phyloP scores from a whole-genome alignment of 2,888 invertebrate species.

The Hydraecia micacea region DNA sequence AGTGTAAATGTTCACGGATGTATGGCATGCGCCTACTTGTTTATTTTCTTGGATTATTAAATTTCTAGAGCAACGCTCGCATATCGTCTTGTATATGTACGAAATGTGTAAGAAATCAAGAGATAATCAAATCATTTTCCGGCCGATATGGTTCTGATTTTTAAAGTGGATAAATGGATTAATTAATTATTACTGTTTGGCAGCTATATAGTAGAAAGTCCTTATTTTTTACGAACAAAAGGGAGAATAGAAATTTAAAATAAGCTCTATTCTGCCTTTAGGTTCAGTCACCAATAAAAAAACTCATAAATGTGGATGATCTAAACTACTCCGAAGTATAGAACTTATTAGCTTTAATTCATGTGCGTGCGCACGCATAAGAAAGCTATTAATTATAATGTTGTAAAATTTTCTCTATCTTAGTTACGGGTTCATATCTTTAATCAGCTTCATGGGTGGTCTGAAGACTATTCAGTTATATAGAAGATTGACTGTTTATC shows the following conservation, averaged over 20 bases:
- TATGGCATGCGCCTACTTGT: conserved; percentile 22
- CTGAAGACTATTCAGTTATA: conserved; percentile 9
- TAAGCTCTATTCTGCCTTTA: neutral
- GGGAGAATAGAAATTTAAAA: neutral
- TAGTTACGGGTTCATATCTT: conserved; percentile 30
- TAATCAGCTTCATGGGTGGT: conserved; percentile 45
- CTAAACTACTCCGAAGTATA: neutral
- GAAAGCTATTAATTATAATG: conserved; percentile 26
- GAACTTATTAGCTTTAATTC: conserved; percentile 17
- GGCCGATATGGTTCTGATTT: neutral
- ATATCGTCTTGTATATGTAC: neutral
- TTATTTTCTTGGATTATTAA: neutral
- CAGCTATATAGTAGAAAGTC: neutral
- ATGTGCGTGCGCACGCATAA: conserved; percentile 24
- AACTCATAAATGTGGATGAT: neutral
- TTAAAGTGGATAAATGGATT: neutral
- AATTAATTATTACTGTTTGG: neutral
- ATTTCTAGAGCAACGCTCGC: conserved; percentile 11
- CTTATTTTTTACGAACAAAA: neutral
- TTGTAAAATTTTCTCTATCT: conserved; percentile 43
- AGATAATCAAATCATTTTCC: neutral
- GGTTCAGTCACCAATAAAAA: neutral
- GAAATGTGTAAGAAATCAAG: neutral
- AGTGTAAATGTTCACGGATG: conserved; percentile 45
- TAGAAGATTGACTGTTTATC: neutral